A percentile compares a stretch with the other conserved stretches of the same genome.
Evolutionary conservation across 2,888 invertebrate genomes (phyloP).

Genomic region (Diplolepis rosae): DNA sequence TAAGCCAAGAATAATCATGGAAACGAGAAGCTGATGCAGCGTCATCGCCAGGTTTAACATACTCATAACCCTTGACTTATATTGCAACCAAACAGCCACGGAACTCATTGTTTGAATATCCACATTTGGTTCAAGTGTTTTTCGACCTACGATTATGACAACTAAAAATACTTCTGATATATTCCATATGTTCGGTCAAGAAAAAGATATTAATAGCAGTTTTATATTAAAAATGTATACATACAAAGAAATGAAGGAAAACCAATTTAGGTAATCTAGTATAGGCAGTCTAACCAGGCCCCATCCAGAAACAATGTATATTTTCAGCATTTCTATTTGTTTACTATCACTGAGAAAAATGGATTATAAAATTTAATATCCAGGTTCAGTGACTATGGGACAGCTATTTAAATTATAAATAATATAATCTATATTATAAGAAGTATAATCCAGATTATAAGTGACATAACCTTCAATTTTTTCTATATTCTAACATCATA

Average conservation of each 20-base stretch:
- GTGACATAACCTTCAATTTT: no score
- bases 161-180: conserved; percentile 6
- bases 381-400: no score
- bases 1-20: conserved; percentile 4
- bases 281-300: no score
- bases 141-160: not conserved
- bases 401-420: no score
- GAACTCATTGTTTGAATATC: not conserved
- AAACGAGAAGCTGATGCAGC: not conserved
- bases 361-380: no score
- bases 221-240: not conserved
- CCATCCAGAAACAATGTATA: no score
- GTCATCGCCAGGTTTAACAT: conserved; percentile 21
- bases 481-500: no score
- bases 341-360: no score
- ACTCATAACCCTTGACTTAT: not conserved
- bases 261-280: no score
- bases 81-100: not conserved
- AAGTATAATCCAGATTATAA: no score
- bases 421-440: no score
- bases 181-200: not conserved
- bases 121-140: not conserved
- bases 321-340: no score
- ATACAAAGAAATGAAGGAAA: not conserved
- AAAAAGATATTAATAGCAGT: not conserved